Evolutionary conservation across 1,140 invertebrate species (phyloP).

Genomic region (Gryllus bimaculatus): DNA sequence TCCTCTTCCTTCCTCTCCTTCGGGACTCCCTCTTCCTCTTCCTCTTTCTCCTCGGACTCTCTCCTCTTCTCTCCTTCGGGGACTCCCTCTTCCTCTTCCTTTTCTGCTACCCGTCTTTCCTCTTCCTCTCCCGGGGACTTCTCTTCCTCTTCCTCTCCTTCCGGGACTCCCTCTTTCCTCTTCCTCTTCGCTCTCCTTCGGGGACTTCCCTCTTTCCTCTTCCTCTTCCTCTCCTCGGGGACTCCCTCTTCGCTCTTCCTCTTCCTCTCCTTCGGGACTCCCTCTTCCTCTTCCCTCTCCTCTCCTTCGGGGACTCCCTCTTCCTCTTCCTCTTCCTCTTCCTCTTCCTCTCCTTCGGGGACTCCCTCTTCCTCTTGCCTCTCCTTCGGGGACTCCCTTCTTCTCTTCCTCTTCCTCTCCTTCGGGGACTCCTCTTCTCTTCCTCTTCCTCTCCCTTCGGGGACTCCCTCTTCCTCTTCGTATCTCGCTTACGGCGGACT

Average conservation of each 20-base stretch:
- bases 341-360: slow-evolving; percentile 9
- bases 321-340: slow-evolving; percentile 10
- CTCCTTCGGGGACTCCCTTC: slow-evolving; percentile 15
- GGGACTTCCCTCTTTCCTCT: slow-evolving; percentile 9
- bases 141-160: slow-evolving; percentile 11
- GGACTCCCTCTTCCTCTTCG: neutral
- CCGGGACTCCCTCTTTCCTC: neutral
- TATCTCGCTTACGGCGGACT: slow-evolving; percentile 1
- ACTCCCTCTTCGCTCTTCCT: slow-evolving; percentile 18
- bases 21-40: neutral
- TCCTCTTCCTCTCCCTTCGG: slow-evolving; percentile 15
- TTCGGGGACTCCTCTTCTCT: slow-evolving; percentile 19
- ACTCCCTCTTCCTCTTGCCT: neutral
- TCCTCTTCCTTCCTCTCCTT: neutral
- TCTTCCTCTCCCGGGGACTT: no score
- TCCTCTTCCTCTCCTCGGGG: slow-evolving; percentile 15
- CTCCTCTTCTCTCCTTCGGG: neutral
- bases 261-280: neutral
- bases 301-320: neutral
- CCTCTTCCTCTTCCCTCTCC: neutral
- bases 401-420: slow-evolving; percentile 15
- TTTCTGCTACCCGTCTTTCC: neutral
- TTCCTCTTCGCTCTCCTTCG: neutral
- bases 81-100: neutral
- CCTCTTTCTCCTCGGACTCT: neutral